Percentiles rank a stretch among this genome's conserved stretches.
phyloP scores from a whole-genome alignment of 23 tunicate genomes.

The Phallusia fumigata region DNA sequence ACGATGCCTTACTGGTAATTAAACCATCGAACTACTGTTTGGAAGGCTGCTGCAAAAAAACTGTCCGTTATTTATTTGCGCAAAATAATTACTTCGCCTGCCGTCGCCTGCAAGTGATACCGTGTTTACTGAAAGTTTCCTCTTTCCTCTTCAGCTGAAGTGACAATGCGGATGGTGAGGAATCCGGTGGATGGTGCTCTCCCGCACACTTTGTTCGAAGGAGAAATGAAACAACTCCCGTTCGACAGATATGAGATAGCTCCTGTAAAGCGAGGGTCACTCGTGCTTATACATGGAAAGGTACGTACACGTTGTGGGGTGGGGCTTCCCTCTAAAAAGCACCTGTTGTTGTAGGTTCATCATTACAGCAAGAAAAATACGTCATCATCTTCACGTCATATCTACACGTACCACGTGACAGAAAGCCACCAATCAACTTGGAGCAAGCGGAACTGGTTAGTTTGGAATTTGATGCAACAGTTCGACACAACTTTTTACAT shows the following conservation, averaged over 20 bases:
- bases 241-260: constrained; percentile 48
- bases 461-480: background rate
- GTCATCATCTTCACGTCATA: constrained; percentile 60
- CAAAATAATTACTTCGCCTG: no score
- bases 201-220: constrained; percentile 46
- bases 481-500: background rate
- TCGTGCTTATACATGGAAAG: constrained; percentile 67
- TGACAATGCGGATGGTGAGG: constrained; percentile 53
- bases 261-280: constrained; percentile 62
- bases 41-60: no score
- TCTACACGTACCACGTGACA: constrained; percentile 73
- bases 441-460: constrained; percentile 74
- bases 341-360: constrained; percentile 37
- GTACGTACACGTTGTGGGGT: constrained; percentile 15
- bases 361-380: constrained; percentile 67
- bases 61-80: no score
- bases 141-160: constrained; percentile 43
- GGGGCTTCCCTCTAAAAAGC: background rate
- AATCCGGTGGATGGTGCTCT: constrained; percentile 41
- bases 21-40: no score
- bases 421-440: constrained; percentile 60
- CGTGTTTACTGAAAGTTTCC: no score
- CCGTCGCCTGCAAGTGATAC: no score
- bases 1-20: no score
- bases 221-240: constrained; percentile 25